Conservation (phyloP, 2,888 invertebrate genomes). For the Magallana nippona region DNA sequence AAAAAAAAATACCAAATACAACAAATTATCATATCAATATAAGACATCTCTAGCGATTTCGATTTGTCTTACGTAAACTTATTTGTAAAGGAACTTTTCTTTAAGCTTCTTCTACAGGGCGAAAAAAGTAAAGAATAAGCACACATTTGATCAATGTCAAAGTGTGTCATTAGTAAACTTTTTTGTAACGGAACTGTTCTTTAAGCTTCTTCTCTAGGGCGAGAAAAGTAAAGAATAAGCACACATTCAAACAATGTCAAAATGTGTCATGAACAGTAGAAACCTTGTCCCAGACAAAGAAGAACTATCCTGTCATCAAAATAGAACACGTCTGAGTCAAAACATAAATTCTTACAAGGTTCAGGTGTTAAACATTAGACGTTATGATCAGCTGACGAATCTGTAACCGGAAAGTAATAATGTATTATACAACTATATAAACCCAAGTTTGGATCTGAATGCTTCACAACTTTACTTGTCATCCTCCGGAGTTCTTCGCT, state of each 20-base stretch:
- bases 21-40: too few species aligned
- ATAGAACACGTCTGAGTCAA: slow-evolving; percentile 1
- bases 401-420: neutral
- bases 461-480: neutral
- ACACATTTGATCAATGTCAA: neutral
- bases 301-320: neutral
- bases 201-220: too few species aligned
- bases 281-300: neutral
- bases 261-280: neutral
- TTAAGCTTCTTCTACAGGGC: too few species aligned
- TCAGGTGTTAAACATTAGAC: neutral
- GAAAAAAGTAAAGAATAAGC: too few species aligned
- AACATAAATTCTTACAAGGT: neutral
- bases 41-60: too few species aligned
- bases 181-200: too few species aligned
- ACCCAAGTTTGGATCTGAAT: neutral
- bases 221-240: too few species aligned
- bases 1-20: too few species aligned
- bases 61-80: too few species aligned
- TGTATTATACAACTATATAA: neutral
- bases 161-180: neutral
- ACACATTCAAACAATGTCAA: neutral
- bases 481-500: neutral
- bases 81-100: too few species aligned
- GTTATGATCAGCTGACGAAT: neutral